phyloP scores from a whole-genome alignment of 2,888 invertebrate genomes.

The Lymantria monacha region DNA sequence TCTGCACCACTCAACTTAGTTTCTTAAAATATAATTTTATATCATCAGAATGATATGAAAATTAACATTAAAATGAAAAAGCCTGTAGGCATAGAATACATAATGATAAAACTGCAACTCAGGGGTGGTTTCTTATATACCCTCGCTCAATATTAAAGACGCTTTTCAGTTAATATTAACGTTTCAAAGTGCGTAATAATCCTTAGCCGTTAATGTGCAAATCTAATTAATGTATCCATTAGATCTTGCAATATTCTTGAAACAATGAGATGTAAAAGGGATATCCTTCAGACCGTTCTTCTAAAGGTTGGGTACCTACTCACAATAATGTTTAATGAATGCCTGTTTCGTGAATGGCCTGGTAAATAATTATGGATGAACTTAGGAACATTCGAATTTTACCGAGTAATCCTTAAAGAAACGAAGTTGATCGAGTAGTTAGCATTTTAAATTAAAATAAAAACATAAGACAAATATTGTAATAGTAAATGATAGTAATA shows the following conservation, averaged over 20 bases:
- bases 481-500: too few species aligned
- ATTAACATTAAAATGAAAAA: constrained; percentile 51
- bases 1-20: too few species aligned
- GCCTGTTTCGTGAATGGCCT: too few species aligned
- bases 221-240: constrained; percentile 64
- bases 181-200: constrained; percentile 39
- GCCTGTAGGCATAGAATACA: constrained; percentile 40
- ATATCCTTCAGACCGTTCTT: too few species aligned
- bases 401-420: too few species aligned
- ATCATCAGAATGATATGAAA: constrained; percentile 32
- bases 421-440: too few species aligned
- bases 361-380: too few species aligned
- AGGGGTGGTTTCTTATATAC: constrained; percentile 36
- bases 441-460: too few species aligned
- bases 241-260: constrained; percentile 51
- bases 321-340: too few species aligned
- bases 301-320: too few species aligned
- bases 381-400: too few species aligned
- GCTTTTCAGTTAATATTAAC: constrained; percentile 42
- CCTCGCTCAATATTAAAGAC: constrained; percentile 39
- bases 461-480: constrained; percentile 1
- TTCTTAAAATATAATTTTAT: too few species aligned
- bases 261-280: constrained; percentile 53
- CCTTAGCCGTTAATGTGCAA: constrained; percentile 50
- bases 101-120: constrained; percentile 26